Percentiles rank a stretch among this genome's conserved stretches.
Evolutionary conservation across 2,888 invertebrate species (phyloP).

Genomic region (Phymatocera aterrima): DNA sequence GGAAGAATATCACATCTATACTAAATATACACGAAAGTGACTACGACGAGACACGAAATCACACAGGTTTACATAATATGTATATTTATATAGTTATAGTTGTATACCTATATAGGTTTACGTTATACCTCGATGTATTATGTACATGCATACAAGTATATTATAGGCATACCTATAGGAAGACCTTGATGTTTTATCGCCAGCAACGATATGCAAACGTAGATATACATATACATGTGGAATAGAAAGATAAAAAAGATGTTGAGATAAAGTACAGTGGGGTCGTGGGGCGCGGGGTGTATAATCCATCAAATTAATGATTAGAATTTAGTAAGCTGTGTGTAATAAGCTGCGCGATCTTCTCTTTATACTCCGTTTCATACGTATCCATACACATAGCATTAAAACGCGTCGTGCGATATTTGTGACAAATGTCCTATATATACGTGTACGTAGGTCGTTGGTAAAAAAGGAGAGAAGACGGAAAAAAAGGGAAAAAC

Average conservation of each 20-base stretch:
- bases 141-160: neutral
- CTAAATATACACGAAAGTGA: neutral
- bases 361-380: too few relatives aligned
- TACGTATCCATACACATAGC: too few relatives aligned
- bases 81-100: too few relatives aligned
- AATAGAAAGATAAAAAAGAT: conserved; percentile 25
- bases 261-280: neutral
- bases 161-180: neutral
- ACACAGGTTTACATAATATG: neutral
- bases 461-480: too few relatives aligned
- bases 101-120: neutral
- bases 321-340: too few relatives aligned
- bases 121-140: too few relatives aligned
- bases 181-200: conserved; percentile 26
- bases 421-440: too few relatives aligned
- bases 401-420: too few relatives aligned
- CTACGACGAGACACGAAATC: neutral
- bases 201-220: conserved; percentile 1
- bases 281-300: neutral
- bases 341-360: too few relatives aligned
- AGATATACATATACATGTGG: neutral
- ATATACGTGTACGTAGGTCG: too few relatives aligned
- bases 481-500: too few relatives aligned
- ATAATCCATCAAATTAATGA: conserved; percentile 26
- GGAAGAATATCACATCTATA: too few relatives aligned